Evolutionary conservation across 2,888 invertebrate genomes (phyloP), one percentile per base, ranked within the genome.

Genomic region (Paralinhomoeus sp.): DNA sequence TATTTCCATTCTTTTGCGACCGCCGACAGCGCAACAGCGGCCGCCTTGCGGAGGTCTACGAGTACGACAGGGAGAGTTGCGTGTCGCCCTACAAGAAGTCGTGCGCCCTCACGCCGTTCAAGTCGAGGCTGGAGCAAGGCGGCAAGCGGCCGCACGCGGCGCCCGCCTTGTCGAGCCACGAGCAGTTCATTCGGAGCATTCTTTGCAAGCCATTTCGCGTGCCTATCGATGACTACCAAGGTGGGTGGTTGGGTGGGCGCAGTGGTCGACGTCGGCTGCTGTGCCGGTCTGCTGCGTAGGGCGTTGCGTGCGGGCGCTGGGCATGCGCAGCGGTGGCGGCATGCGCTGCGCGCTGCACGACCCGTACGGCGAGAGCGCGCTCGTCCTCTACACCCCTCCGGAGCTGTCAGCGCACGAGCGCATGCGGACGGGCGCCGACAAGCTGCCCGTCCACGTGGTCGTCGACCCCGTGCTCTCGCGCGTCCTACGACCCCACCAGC

Each of bases 401-500:
- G 73, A 75, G 53, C 71, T 82, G 40, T 75, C 78, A 9, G 80
- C 80, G 55, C 82, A 89, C 61, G 85, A 89, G 45, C n/a, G n/a
- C n/a, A n/a, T n/a, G n/a, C n/a, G n/a, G n/a, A n/a, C n/a, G n/a
- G n/a, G n/a, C n/a, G n/a, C n/a, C n/a, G n/a, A n/a, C 24, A 40
- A 40, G 24, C 27, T 18, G 18, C 71, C 73, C 60, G 91, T 97
- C 1, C 91, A 93, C 62, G 87, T 97, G 2, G 97, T 97, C 0
- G 89, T 97, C 0, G 97, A 97, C 70, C 97, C 97, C 0, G 62
- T 79, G 1, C 68, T 99, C 2, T 78, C 81, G 18, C 80, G 81
- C 60, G 73, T 93, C 46, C 67, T 97, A 2, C 70, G 97, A 40
- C 93, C 97, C 0, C 97, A 97, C 75, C 97, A 97, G 64, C 73